Evolutionary conservation across 2,113 vertebrate species (phyloP).

Genomic region (Oryzias javanicus): DNA sequence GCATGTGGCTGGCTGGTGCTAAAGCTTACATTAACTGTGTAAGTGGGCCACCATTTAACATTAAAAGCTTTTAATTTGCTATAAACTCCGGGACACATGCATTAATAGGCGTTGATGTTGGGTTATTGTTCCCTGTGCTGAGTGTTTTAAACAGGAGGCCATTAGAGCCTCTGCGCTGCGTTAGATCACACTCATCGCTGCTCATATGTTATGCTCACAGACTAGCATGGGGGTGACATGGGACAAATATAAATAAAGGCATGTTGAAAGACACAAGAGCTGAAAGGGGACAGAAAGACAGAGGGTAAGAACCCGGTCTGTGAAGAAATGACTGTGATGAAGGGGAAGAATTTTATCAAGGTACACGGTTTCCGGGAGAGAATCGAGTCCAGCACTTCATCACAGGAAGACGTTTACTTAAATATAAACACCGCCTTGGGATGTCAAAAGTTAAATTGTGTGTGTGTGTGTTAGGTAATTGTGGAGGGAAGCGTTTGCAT

Average conservation of each 20-base stretch:
- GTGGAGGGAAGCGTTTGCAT: conserved; percentile 53
- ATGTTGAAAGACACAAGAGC: conserved; percentile 13
- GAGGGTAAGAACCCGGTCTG: conserved; percentile 8
- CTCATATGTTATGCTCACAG: conserved; percentile 61
- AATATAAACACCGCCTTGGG: conserved; percentile 65
- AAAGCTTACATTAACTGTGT: conserved; percentile 75
- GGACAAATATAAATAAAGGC: conserved; percentile 45
- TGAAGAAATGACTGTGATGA: conserved; percentile 28
- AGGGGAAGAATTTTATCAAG: conserved; percentile 41
- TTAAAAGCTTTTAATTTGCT: conserved; percentile 80
- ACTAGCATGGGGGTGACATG: conserved; percentile 11
- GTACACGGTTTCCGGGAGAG: conserved; percentile 63
- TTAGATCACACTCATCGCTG: conserved; percentile 50
- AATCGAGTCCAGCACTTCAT: conserved; percentile 64
- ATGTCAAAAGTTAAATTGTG: conserved; percentile 63
- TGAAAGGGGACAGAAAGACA: conserved; percentile 18
- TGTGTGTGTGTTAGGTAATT: conserved; percentile 47
- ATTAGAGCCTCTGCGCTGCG: conserved; percentile 60
- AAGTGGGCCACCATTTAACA: conserved; percentile 77
- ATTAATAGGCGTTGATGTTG: conserved; percentile 70
- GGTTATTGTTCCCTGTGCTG: conserved; percentile 71
- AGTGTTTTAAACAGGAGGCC: conserved; percentile 70
- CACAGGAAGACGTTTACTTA: conserved; percentile 64
- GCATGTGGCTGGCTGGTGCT: conserved; percentile 64
- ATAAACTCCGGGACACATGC: conserved; percentile 74